Evolutionary conservation across 2,113 vertebrate genomes (phyloP), one percentile per base, ranked within the genome.

Genomic region (Leucosticte australis): DNA sequence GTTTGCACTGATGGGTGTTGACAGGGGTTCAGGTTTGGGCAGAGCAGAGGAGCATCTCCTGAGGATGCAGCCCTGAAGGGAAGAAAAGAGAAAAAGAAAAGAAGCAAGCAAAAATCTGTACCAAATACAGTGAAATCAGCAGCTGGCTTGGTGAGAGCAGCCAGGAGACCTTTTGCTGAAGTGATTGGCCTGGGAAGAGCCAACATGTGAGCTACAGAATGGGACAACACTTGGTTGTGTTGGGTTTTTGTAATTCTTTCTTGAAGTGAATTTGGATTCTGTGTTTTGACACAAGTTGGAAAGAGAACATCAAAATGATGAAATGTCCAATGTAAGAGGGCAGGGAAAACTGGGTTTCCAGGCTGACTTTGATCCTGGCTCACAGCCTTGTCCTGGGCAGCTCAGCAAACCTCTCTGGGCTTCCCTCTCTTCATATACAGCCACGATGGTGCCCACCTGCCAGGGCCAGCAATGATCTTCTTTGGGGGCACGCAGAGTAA

Each of bases 11-110:
- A 92, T 87, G 1, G 6, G 13, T 70, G 56, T 16, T 95, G 96
- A 91, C 91, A 95, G 88, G 63, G 92, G 74, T 52, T 44, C 87
- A 83, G 46, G 47, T 89, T 95, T 67, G 91, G 95, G 82, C 78
- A 92, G 83, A 80, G 83, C 60, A 50, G 44, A 67, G 88, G 68
- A 92, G 13, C 74, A 42, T 52, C 46, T 84, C 83, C 77, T 0
- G 4, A 57, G 59, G 81, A 69, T 2, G 2, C 57, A 76, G 46
- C 71, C 83, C 83, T 69, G 57, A 22, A 83, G 89, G 85, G 31
- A 80, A 37, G 49, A 30, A 57, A 68, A 47, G 26, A 27, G 24
- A 23, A 57, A 81, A 57, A 39, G 14, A 70, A 81, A 74, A 59
- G 55, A 55, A 83, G 27, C 33, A 70, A 86, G 30, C 11, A 46